Evolutionary conservation across 2,113 vertebrate species (phyloP).

Genomic region (Chauna torquata): DNA sequence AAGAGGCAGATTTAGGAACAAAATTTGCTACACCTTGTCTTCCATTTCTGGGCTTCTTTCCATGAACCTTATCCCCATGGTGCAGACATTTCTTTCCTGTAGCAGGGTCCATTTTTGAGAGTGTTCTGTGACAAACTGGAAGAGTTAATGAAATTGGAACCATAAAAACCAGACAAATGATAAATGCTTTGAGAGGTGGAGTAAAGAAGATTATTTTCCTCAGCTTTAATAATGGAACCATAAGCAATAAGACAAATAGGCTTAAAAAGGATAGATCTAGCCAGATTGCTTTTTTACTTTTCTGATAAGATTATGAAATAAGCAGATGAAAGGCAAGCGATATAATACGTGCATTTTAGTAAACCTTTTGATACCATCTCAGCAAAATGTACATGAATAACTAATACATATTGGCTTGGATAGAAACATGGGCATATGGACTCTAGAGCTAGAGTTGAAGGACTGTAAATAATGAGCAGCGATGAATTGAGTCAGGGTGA

Average conservation of each 20-base stretch:
- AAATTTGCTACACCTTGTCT: background rate
- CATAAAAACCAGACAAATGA: slow-evolving; percentile 3
- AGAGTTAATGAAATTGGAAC: slow-evolving; percentile 9
- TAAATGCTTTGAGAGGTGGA: background rate
- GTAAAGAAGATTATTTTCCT: slow-evolving; percentile 55
- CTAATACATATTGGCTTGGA: background rate
- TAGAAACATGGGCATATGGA: background rate
- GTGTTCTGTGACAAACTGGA: background rate
- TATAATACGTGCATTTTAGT: slow-evolving; percentile 19
- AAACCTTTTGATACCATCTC: slow-evolving; percentile 25
- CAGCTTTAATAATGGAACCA: slow-evolving; percentile 47
- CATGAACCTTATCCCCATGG: background rate
- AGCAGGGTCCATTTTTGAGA: background rate
- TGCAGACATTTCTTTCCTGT: background rate
- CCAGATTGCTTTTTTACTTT: slow-evolving; percentile 49
- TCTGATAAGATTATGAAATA: slow-evolving; percentile 65
- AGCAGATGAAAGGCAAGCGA: slow-evolving; percentile 51
- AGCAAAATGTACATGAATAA: background rate
- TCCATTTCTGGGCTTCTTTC: background rate
- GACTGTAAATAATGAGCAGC: slow-evolving; percentile 19
- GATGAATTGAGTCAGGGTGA: background rate
- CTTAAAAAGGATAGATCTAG: slow-evolving; percentile 47
- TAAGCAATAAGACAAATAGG: slow-evolving; percentile 61
- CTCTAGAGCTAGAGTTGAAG: background rate
- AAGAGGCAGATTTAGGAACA: background rate